phyloP scores from a whole-genome alignment of 2,888 invertebrate species.

The Boloria euphrosyne region DNA sequence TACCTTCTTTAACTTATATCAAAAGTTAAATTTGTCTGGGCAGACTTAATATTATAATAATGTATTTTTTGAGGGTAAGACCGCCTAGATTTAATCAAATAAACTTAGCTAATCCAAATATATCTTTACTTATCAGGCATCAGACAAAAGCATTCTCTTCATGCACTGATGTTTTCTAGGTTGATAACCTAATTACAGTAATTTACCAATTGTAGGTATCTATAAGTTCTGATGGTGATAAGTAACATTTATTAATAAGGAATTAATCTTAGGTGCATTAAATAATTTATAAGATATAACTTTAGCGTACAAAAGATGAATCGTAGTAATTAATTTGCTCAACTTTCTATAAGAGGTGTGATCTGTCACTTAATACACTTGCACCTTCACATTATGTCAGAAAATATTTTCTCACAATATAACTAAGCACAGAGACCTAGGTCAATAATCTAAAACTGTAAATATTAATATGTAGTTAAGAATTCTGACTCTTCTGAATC shows the following conservation, averaged over 20 bases:
- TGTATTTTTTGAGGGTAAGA: not conserved
- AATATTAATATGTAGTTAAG: slow-evolving; percentile 15
- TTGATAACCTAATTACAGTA: not conserved
- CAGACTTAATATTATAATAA: slow-evolving; percentile 25
- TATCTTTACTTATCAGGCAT: slow-evolving; percentile 22
- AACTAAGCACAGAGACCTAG: not conserved
- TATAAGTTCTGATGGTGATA: slow-evolving; percentile 16
- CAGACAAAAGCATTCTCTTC: not conserved
- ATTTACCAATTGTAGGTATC: slow-evolving; percentile 1
- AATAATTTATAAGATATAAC: slow-evolving; percentile 13
- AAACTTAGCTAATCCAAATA: slow-evolving; percentile 28
- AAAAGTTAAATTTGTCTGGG: slow-evolving; percentile 36
- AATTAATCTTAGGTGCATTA: not conserved
- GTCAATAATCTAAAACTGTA: slow-evolving; percentile 2
- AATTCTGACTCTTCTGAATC: too few relatives aligned
- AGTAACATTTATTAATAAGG: slow-evolving; percentile 22
- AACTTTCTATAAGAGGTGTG: slow-evolving; percentile 17
- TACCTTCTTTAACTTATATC: slow-evolving; percentile 1
- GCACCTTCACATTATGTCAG: slow-evolving; percentile 3
- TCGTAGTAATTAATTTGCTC: slow-evolving; percentile 19
- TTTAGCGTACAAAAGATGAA: slow-evolving; percentile 24
- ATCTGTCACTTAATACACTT: not conserved
- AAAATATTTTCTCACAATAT: not conserved
- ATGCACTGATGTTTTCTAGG: not conserved
- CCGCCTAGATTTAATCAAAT: slow-evolving; percentile 20